Evolutionary conservation across 1,140 invertebrate genomes (phyloP), one percentile per base, ranked within the genome.

Genomic region (Ceratosolen solmsi): DNA sequence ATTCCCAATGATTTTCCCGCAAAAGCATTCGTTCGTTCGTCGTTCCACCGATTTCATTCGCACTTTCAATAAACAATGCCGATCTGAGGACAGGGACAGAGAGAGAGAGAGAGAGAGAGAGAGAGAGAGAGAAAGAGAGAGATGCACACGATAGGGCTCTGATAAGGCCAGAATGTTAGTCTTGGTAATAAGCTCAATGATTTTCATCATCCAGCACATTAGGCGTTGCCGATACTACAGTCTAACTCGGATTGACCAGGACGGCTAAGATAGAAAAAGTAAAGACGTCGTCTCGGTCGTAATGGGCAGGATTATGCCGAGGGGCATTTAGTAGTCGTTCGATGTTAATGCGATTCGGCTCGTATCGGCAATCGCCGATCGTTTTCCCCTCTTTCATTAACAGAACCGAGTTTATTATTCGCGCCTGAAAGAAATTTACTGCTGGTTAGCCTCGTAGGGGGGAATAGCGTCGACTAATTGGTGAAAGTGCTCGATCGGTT

Each of bases 341-440:
- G 60, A 63, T 63, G 30, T 63, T 63, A 63, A 63, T 63, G 60
- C 15, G 60, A 33, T 63, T 63, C 15, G 17, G n/a, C 60, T 63
- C 33, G 60, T 63, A 63, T 36, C 7, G 60, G 2, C 17, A 17
- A 63, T 30, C 9, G 25, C 33, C 3, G 13, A 33, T 20, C 30
- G 30, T 33, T 33, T 33, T 63, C 17, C 17, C 2, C 15, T 9
- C 33, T 17, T 33, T 30, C 25, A 4, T 60, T 22, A 60, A n/a
- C n/a, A n/a, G 7, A 22, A 2, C 58, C 9, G 58, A 60, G 13
- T n/a, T 60, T 60, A 27, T 60, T 60, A 60, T 30, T 15, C 17
- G 33, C 9, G 60, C 17, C 33, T 36, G 9, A 30, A 33, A 33
- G 27, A 33, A 63, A 63, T 63, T 36, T 7, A 20, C 9, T n/a